phyloP scores from a whole-genome alignment of 2,888 invertebrate species.

The Synergus japonicus region DNA sequence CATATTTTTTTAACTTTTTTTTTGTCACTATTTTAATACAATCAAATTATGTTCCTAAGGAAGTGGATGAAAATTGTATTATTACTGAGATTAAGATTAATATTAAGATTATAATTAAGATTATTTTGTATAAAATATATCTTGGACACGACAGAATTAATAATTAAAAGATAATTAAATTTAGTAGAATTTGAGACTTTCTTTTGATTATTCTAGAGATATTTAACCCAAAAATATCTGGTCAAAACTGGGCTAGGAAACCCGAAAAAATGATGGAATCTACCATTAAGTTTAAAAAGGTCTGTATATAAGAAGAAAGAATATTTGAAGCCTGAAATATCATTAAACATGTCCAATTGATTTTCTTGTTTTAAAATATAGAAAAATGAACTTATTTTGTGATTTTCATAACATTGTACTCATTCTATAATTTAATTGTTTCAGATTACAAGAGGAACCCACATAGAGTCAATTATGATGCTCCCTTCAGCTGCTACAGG shows the following conservation, averaged over 20 bases:
- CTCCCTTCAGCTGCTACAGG: conserved; percentile 79
- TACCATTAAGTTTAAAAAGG: no score
- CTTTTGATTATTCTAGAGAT: neutral
- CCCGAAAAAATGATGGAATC: neutral
- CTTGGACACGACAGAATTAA: neutral
- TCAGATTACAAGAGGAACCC: neutral
- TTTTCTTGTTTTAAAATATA: neutral
- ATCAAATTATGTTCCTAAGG: neutral
- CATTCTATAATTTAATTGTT: neutral
- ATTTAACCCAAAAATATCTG: no score
- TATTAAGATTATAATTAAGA: neutral
- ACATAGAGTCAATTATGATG: neutral
- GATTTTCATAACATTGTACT: neutral
- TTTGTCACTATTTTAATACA: neutral
- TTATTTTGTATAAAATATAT: conserved; percentile 13
- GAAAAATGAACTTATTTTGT: neutral
- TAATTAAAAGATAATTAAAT: neutral
- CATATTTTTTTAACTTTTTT: neutral
- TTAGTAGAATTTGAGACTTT: neutral
- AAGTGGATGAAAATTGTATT: neutral
- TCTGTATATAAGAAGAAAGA: no score
- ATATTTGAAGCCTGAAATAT: no score
- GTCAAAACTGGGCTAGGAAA: no score
- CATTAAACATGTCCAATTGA: neutral
- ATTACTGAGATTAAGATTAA: conserved; percentile 7